Conservation (phyloP, 2,888 invertebrate genomes). For the Amiota mariae region DNA sequence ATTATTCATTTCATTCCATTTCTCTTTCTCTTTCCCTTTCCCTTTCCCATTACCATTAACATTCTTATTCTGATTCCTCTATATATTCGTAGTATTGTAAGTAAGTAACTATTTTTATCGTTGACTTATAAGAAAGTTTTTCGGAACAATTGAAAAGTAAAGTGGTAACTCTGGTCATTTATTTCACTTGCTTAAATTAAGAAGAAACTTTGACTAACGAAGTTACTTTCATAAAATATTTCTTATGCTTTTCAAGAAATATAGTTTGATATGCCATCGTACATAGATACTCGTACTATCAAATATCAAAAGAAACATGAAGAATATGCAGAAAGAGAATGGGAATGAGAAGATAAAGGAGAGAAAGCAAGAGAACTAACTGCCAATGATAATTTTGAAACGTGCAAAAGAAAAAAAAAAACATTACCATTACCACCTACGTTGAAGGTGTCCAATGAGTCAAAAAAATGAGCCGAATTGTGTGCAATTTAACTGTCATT, state of each 20-base stretch:
- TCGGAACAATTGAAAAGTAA: slow-evolving; percentile 61
- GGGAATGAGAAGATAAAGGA: slow-evolving; percentile 20
- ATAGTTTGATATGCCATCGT: slow-evolving; percentile 51
- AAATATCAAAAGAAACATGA: slow-evolving; percentile 48
- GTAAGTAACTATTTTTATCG: not conserved
- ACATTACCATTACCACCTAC: not conserved
- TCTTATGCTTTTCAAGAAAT: slow-evolving; percentile 44
- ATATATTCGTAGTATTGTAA: not conserved
- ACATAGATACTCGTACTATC: too few relatives aligned
- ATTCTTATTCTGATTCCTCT: not conserved
- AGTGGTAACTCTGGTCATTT: slow-evolving; percentile 50
- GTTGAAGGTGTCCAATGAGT: not conserved
- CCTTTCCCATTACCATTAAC: too few relatives aligned
- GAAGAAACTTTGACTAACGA: slow-evolving; percentile 32
- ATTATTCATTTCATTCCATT: not conserved
- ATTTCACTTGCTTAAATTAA: slow-evolving; percentile 47
- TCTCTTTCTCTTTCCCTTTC: not conserved
- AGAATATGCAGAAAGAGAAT: slow-evolving; percentile 34
- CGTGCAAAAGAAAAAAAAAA: slow-evolving; percentile 8
- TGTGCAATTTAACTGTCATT: slow-evolving; percentile 1
- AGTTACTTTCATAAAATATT: slow-evolving; percentile 41
- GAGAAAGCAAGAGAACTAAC: slow-evolving; percentile 19
- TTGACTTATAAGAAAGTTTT: slow-evolving; percentile 31
- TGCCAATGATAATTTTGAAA: slow-evolving; percentile 28
- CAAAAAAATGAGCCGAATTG: slow-evolving; percentile 12